Evolutionary conservation across 2,797 vertebrate species (phyloP), one percentile per base, ranked within the genome.

Genomic region (Gobionotothen gibberifrons): DNA sequence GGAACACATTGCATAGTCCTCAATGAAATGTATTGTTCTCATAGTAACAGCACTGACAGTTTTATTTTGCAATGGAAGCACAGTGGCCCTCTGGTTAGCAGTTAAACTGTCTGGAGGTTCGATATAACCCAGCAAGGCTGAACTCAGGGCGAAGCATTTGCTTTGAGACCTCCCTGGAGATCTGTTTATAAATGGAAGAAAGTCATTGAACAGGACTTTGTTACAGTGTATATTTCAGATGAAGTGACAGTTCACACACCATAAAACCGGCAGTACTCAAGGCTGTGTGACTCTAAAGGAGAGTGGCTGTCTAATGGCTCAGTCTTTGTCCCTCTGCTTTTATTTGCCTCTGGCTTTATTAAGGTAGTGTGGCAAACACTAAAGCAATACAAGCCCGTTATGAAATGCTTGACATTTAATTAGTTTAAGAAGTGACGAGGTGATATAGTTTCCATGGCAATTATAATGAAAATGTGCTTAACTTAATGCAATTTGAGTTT

Each of bases 161-260:
- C 70, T 78, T 62, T 60, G 44, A 79, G 57, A 75, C 44, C 44
- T 89, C 82, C 63, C 58, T 5, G 14, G 22, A 86, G 72, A 77
- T 81, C 51, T 79, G 75, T 86, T 80, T 83, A 76, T 81, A 85
- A 80, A 78, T 81, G 71, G 69, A 82, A 77, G 54, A 60, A 52
- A 82, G 64, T 74, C 71, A 76, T 69, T 78, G 76, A 90, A 69
- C 62, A 72, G 57, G 75, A 72, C 64, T 83, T 72, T 80, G 72
- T 64, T 66, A 74, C 72, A 46, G 67, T 85, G 40, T 83, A 65
- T 84, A 81, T 76, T 78, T 88, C 63, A 87, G 62, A 79, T 66
- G 10, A 26, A 73, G 51, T 83, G 78, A 78, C 78, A 67, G 75
- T 51, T 51, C 46, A 63, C 39, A 63, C 55, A 66, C 71, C 39